Percentiles rank a stretch among this genome's conserved stretches.
phyloP scores from a whole-genome alignment of 2,113 vertebrate genomes.

The Callopanchax toddi region DNA sequence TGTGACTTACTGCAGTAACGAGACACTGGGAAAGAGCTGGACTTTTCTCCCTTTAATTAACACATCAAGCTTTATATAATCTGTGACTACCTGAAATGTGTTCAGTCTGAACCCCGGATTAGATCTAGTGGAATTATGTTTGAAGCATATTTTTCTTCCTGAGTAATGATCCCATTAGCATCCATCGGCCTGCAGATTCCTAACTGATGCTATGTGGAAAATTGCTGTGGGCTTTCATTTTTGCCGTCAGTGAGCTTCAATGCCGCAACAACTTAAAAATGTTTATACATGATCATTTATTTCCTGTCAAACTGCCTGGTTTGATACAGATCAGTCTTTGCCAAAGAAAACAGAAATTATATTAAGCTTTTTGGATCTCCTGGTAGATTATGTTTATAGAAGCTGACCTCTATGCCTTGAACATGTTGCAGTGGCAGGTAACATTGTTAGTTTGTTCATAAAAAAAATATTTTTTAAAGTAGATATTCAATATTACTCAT shows the following conservation, averaged over 20 bases:
- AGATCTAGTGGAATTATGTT: slow-evolving; percentile 37
- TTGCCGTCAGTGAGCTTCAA: slow-evolving; percentile 41
- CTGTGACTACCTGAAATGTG: slow-evolving; percentile 21
- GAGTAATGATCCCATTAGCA: slow-evolving; percentile 48
- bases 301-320: slow-evolving; percentile 13
- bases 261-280: slow-evolving; percentile 51
- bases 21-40: background rate
- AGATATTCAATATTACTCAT: no score
- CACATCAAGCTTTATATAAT: slow-evolving; percentile 14
- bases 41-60: background rate
- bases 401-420: background rate
- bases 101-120: slow-evolving; percentile 4
- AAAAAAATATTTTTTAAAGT: no score
- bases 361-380: background rate
- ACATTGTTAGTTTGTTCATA: background rate
- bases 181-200: slow-evolving; percentile 45
- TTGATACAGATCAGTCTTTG: slow-evolving; percentile 4
- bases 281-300: slow-evolving; percentile 37
- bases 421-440: background rate
- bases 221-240: slow-evolving; percentile 56
- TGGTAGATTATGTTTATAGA: slow-evolving; percentile 16
- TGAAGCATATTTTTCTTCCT: slow-evolving; percentile 45
- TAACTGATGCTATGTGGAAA: slow-evolving; percentile 58
- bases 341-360: slow-evolving; percentile 28
- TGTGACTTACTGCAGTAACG: background rate